Conservation (phyloP, 2,113 vertebrate genomes). For the Mormyrus lacerda region DNA sequence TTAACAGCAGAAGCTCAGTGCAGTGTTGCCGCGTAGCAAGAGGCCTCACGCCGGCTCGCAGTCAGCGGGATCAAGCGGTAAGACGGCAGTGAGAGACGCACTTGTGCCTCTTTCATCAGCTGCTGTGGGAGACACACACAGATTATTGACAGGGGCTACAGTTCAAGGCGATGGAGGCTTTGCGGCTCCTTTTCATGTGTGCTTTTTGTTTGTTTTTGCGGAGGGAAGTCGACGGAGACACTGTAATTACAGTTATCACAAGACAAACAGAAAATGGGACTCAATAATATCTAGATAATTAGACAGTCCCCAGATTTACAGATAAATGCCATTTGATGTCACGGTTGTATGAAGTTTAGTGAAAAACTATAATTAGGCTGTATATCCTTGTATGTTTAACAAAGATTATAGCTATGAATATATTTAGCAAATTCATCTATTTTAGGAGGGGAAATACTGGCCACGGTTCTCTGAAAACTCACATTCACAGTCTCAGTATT, state of each 20-base stretch:
- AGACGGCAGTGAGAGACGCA: constrained; percentile 58
- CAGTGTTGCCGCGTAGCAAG: not conserved
- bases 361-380: not conserved
- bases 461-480: not conserved
- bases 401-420: not conserved
- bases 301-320: not conserved
- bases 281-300: not conserved
- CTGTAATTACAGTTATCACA: constrained; percentile 70
- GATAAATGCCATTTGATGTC: not conserved
- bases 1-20: not conserved
- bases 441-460: not conserved
- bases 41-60: constrained; percentile 24
- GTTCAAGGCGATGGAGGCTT: constrained; percentile 42
- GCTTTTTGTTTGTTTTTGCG: constrained; percentile 55
- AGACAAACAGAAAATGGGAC: constrained; percentile 47
- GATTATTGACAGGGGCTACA: constrained; percentile 39
- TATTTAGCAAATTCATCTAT: not conserved
- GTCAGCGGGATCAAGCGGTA: constrained; percentile 45
- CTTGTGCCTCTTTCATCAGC: constrained; percentile 30
- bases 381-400: not conserved
- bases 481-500: not conserved
- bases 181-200: constrained; percentile 51
- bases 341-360: not conserved
- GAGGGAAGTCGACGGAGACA: constrained; percentile 51
- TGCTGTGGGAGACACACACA: constrained; percentile 55